Evolutionary conservation across 2,888 invertebrate genomes (phyloP).

Genomic region (Deilephila elpenor): DNA sequence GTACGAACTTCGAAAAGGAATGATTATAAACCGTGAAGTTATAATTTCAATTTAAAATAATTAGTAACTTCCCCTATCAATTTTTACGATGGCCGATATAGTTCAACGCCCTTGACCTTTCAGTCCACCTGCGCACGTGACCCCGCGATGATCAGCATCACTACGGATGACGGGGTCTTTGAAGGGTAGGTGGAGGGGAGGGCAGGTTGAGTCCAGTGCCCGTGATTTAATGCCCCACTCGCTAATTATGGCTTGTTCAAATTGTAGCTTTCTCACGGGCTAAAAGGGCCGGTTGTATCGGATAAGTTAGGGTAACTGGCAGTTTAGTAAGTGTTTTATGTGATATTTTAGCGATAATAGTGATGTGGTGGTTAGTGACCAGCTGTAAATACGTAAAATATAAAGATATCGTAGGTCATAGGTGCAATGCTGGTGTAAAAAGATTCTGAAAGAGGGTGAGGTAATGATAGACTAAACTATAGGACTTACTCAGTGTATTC

Average conservation of each 20-base stretch:
- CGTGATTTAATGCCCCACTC: conserved; percentile 80
- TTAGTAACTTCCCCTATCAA: neutral
- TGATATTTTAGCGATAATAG: too few relatives aligned
- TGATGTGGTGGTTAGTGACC: too few relatives aligned
- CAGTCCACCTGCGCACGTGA: conserved; percentile 71
- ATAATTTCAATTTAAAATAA: neutral
- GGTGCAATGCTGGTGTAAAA: too few relatives aligned
- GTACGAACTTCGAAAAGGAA: too few relatives aligned
- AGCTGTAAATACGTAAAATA: too few relatives aligned
- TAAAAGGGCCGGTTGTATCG: conserved; percentile 54
- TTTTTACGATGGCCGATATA: neutral
- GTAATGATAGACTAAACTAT: too few relatives aligned
- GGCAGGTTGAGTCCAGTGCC: conserved; percentile 54
- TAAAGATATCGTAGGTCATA: too few relatives aligned
- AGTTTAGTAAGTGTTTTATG: neutral
- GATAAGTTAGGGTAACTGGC: conserved; percentile 35
- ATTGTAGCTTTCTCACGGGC: conserved; percentile 82
- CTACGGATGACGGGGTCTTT: conserved; percentile 38
- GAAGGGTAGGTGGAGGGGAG: conserved; percentile 25
- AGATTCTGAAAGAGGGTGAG: too few relatives aligned
- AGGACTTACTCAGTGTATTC: too few relatives aligned
- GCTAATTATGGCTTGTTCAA: conserved; percentile 84
- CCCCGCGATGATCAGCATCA: conserved; percentile 49
- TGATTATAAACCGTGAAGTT: neutral
- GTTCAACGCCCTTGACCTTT: conserved; percentile 67